These are phyloP conservation scores for Diarsia brunnea DNA, from an alignment of 2,888 invertebrate species.

Conservation along the genomic window DNA sequence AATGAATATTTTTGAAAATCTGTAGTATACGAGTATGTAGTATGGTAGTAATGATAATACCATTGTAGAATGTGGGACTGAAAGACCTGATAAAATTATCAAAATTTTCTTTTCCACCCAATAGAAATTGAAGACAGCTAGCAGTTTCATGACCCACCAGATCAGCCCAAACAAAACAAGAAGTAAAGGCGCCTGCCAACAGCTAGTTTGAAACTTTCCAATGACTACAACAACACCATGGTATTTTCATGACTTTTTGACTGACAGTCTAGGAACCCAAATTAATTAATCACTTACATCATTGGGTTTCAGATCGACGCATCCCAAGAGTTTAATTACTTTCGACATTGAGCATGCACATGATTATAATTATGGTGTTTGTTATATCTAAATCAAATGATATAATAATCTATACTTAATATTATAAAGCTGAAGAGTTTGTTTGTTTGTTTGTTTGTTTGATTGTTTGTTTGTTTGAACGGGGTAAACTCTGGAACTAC, in stretches of 20 bases:
- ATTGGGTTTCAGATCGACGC: not conserved
- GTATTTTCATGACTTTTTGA: constrained; percentile 2
- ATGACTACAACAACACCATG: constrained; percentile 9
- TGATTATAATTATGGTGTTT: not conserved
- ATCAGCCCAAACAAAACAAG: no score
- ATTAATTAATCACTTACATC: constrained; percentile 3
- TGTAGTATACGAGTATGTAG: not conserved
- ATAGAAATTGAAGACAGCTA: not conserved
- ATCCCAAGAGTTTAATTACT: not conserved
- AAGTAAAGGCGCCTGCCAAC: not conserved
- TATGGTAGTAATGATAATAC: not conserved
- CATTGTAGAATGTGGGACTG: not conserved
- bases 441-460: no score
- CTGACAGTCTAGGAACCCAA: not conserved
- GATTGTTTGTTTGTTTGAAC: no score
- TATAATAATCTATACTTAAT: no score
- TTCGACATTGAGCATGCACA: not conserved
- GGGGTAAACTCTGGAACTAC: no score
- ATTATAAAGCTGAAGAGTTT: no score
- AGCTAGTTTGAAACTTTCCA: not conserved
- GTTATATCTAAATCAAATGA: not conserved
- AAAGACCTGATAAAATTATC: not conserved
- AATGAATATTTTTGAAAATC: constrained; percentile 15
- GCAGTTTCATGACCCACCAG: not conserved
- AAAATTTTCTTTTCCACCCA: not conserved